phyloP scores from a whole-genome alignment of 2,888 invertebrate genomes.

The Eugnorisma glareosa region DNA sequence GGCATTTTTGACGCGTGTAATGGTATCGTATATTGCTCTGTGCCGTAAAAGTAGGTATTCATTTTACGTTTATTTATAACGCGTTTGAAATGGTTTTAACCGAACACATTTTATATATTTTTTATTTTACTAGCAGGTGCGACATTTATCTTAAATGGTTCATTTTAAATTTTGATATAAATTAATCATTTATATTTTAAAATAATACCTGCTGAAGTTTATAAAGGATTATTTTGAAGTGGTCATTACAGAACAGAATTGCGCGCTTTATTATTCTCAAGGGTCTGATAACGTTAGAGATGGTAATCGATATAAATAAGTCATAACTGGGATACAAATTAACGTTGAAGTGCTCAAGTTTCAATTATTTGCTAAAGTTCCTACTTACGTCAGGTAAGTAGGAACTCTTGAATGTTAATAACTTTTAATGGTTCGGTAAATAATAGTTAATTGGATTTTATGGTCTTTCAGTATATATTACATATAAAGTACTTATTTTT shows the following conservation, averaged over 20 bases:
- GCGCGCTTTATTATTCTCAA: slow-evolving; percentile 47
- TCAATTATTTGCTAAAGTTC: slow-evolving; percentile 39
- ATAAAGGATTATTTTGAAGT: slow-evolving; percentile 52
- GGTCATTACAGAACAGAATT: slow-evolving; percentile 38
- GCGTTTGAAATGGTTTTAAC: slow-evolving; percentile 52
- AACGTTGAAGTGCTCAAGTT: slow-evolving; percentile 28
- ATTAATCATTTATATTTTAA: slow-evolving; percentile 23
- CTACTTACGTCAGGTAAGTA: slow-evolving; percentile 12
- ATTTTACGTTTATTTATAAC: slow-evolving; percentile 60
- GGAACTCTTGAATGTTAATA: slow-evolving; percentile 7
- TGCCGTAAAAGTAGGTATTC: slow-evolving; percentile 52
- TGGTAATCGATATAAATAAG: slow-evolving; percentile 55
- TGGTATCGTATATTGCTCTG: slow-evolving; percentile 54
- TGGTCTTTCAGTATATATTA: background rate
- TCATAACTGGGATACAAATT: slow-evolving; percentile 33
- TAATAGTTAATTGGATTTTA: background rate
- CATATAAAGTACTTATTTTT: background rate
- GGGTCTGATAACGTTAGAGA: slow-evolving; percentile 36
- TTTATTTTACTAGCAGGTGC: slow-evolving; percentile 38
- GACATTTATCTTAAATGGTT: slow-evolving; percentile 29
- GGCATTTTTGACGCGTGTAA: slow-evolving; percentile 56
- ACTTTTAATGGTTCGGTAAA: background rate
- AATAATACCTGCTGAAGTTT: slow-evolving; percentile 28
- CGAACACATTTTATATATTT: slow-evolving; percentile 42
- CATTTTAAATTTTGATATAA: slow-evolving; percentile 28